A percentile compares a stretch with the other conserved stretches of the same genome.
Conservation (phyloP, 2,888 invertebrate species). For the Dione vanillae region DNA sequence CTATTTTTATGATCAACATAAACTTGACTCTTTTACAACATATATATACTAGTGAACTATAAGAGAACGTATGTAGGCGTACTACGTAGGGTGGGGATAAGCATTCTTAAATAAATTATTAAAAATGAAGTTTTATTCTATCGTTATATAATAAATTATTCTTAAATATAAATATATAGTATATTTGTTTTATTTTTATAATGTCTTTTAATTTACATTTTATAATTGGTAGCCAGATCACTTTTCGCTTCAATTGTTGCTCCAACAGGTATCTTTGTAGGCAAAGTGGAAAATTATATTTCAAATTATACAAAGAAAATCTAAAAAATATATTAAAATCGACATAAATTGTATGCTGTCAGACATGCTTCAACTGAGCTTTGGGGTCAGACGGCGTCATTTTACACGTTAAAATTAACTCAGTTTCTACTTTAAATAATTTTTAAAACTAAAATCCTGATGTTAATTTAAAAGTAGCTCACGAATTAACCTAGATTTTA, state of each 20-base stretch:
- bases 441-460: background rate
- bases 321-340: background rate
- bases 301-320: background rate
- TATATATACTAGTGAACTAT: background rate
- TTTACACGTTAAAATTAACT: background rate
- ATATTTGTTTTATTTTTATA: no score
- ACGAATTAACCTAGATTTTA: background rate
- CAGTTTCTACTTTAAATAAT: background rate
- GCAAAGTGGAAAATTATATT: background rate
- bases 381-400: no score
- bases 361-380: background rate
- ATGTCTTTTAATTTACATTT: no score
- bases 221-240: no score
- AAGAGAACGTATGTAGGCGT: background rate
- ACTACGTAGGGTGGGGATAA: background rate
- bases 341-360: background rate
- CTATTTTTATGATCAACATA: background rate
- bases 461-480: constrained; percentile 1
- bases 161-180: no score
- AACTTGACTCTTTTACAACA: background rate
- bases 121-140: no score
- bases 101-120: no score
- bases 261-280: no score
- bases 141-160: no score
- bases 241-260: no score